These are phyloP conservation scores for Cyprinella venusta DNA, from an alignment of 2,797 vertebrate species.

Conservation along the genomic window DNA sequence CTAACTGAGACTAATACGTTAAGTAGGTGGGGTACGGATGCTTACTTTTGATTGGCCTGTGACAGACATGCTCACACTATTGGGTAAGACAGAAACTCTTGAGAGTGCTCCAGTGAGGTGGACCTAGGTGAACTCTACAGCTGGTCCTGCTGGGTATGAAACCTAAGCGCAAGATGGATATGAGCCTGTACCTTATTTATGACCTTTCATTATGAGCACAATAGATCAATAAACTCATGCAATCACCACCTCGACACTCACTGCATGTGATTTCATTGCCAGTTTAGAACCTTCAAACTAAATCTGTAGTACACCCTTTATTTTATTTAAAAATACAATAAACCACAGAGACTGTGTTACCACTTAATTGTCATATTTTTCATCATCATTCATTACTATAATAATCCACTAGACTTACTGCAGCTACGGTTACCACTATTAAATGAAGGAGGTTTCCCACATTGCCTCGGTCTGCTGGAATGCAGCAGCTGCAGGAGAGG, in stretches of 20 bases:
- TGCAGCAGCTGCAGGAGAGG: slow-evolving; percentile 55
- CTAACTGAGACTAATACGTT: slow-evolving; percentile 10
- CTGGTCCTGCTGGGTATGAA: not conserved
- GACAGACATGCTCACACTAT: slow-evolving; percentile 57
- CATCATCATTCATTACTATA: not conserved
- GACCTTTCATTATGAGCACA: slow-evolving; percentile 5
- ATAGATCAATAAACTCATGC: not conserved
- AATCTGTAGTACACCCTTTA: not conserved
- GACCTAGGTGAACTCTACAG: slow-evolving; percentile 6
- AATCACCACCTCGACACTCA: not conserved
- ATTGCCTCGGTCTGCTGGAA: slow-evolving; percentile 35
- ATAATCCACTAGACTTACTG: not conserved
- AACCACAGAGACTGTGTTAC: not conserved
- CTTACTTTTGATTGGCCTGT: slow-evolving; percentile 69
- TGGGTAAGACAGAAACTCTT: not conserved
- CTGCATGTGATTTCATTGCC: not conserved
- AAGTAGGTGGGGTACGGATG: slow-evolving; percentile 70
- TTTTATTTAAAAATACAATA: not conserved
- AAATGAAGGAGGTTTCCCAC: slow-evolving; percentile 34
- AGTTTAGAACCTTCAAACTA: not conserved
- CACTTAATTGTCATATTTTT: not conserved
- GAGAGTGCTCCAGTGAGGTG: slow-evolving; percentile 18
- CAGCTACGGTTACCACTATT: not conserved
- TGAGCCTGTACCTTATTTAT: not conserved
- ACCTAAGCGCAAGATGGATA: not conserved